Evolutionary conservation across 2,797 vertebrate genomes (phyloP), one percentile per base, ranked within the genome.

Genomic region (Ibycter americanus): DNA sequence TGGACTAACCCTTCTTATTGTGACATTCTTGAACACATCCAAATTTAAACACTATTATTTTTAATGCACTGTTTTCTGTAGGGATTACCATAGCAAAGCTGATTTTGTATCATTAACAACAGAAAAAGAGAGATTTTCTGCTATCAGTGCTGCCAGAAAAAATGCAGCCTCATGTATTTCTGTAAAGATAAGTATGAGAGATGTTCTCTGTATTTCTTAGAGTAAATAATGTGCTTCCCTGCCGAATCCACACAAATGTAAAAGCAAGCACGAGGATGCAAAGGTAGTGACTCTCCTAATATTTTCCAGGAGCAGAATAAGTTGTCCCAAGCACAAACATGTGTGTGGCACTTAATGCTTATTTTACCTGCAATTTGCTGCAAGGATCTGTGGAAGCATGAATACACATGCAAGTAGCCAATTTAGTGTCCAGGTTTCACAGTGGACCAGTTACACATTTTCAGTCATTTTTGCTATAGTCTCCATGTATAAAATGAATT

Each of bases 11-110:
- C 84, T 82, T 96, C 83, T 44, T 90, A 92, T 52, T 91, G 74
- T 77, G 92, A 94, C 88, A 51, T 71, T 80, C 84, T 66, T 65
- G 49, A 90, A 82, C 80, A 95, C 65, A 89, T 40, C 67, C 77
- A 88, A 76, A 95, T 95, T 87, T 83, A 93, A 93, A 87, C 32
- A 70, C 52, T 81, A 72, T 94, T 96, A 93, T 93, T 96, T 94
- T 93, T 96, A 97, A 95, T 89, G 83, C 36, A 66, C 31, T 79
- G 46, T 83, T 95, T 97, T 95, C 96, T 97, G n/a, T 56, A 68
- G 83, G 90, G 95, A 97, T 95, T 93, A 81, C 51, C 52, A 54
- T 2, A 74, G 66, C 46, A 92, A 93, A 96, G 84, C 90, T 4
- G 0, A 93, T 96, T 96, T 96, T 94, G 66, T 83, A 85, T 87